Conservation (phyloP, 2,113 vertebrate genomes). For the Cynocephalus volans region DNA sequence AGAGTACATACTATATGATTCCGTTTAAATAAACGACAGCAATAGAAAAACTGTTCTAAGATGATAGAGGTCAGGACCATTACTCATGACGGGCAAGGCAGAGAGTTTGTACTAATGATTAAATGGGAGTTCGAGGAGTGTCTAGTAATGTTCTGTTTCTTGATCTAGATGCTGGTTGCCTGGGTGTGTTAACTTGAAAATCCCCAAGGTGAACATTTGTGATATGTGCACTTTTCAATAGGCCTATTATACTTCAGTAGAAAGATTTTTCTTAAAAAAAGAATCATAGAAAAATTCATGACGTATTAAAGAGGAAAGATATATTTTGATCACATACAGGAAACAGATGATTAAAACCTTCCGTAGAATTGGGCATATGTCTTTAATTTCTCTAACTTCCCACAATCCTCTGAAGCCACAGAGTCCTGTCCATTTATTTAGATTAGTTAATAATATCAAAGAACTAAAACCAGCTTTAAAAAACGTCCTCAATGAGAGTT, state of each 20-base stretch:
- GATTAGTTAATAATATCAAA: background rate
- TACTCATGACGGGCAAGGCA: background rate
- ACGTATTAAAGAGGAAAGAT: background rate
- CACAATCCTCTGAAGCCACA: background rate
- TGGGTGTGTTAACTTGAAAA: background rate
- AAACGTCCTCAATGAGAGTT: background rate
- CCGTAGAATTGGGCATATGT: background rate
- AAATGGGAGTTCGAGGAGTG: background rate
- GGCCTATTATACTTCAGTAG: background rate
- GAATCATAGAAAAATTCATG: background rate
- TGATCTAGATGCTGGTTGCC: background rate
- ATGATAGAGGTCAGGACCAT: background rate
- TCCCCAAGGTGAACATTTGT: background rate
- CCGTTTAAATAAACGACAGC: background rate
- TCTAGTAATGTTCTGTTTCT: background rate
- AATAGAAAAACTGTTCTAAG: background rate
- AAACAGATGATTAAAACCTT: background rate
- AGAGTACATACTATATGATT: background rate
- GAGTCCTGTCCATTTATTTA: background rate
- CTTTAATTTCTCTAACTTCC: background rate
- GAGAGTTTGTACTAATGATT: background rate
- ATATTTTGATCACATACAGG: background rate
- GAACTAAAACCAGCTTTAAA: conserved; percentile 27
- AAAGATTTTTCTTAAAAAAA: background rate
- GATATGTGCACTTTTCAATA: background rate